Conservation (phyloP, 2,797 vertebrate genomes). For the Enteromius trimaculatus region DNA sequence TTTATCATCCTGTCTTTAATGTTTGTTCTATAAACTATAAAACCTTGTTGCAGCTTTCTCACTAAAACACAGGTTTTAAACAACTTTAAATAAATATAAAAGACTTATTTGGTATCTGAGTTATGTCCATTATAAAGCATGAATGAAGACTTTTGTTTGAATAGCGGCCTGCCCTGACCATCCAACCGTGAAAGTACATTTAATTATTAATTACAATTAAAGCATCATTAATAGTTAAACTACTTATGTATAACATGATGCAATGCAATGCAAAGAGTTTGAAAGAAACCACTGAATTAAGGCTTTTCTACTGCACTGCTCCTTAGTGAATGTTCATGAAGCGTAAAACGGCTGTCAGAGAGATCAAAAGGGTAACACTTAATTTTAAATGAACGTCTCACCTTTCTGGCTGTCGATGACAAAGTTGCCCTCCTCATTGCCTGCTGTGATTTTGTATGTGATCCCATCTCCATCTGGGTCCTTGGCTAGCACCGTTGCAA, state of each 20-base stretch:
- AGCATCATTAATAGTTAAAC: background rate
- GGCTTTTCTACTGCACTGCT: background rate
- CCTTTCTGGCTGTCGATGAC: constrained; percentile 90
- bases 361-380: background rate
- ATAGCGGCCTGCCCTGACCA: background rate
- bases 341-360: background rate
- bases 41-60: background rate
- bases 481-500: constrained; percentile 87
- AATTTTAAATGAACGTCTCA: constrained; percentile 56
- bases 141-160: background rate
- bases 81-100: background rate
- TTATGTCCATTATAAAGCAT: constrained; percentile 8
- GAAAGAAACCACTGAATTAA: background rate
- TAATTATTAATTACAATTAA: constrained; percentile 11
- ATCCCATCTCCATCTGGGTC: constrained; percentile 90
- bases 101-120: background rate
- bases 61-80: background rate
- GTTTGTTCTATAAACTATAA: background rate
- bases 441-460: constrained; percentile 82
- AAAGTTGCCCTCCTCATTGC: constrained; percentile 88
- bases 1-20: background rate
- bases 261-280: constrained; percentile 15
- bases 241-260: constrained; percentile 13
- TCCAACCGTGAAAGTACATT: background rate
- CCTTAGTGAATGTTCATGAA: background rate